Base-by-base conservation (phyloP, 2,888 invertebrate species). In the Spisula subtruncata region DNA sequence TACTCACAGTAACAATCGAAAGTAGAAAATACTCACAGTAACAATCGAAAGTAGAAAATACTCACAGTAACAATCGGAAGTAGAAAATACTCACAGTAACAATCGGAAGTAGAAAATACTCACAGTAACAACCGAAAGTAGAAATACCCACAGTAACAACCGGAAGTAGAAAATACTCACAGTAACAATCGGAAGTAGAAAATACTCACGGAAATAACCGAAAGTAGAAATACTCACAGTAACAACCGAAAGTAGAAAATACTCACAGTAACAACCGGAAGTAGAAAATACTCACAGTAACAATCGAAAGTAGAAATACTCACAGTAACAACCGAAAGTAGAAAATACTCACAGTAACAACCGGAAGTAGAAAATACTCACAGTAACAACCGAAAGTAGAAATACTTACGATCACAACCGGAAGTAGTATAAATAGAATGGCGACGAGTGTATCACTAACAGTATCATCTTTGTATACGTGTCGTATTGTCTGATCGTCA, bases 401-500 rank as follows among this genome's bases (percentile, higher is more conserved):
- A 18, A 75, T 75, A 89, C 93, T 86, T 89, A 93, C 93, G 56
- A 93, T 54, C 35, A 90, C 35, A 75, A 90, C 86, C 10, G 93
- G 90, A 16, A 93, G 80, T 0, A 81, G 35, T n/a, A 93, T 84
- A 20, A 91, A 92, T 10, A 94, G 46, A 1, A 93, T 91, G 18
- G 93, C 90, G 4, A 93, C 87, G 35, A 93, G 56, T 1, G 93
- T 89, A 20, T 94, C 94, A 35, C 95, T 94, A 14, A 97, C 95
- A 0, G 97, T 97, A 91, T 96, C 96, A 20, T 94, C 94, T 95
- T 98, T 98, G 97, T 98, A 99, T 5, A 99, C 99, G 97, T 99
- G 98, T 95, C 97, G 98, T 81, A 99, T 97, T 85, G 98, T 98
- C 96, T 99, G 98, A 97, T 99, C 99, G 96, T 98, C 98, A 97